Base-by-base conservation (phyloP, 2,888 invertebrate species). In the Zootermopsis nevadensis region DNA sequence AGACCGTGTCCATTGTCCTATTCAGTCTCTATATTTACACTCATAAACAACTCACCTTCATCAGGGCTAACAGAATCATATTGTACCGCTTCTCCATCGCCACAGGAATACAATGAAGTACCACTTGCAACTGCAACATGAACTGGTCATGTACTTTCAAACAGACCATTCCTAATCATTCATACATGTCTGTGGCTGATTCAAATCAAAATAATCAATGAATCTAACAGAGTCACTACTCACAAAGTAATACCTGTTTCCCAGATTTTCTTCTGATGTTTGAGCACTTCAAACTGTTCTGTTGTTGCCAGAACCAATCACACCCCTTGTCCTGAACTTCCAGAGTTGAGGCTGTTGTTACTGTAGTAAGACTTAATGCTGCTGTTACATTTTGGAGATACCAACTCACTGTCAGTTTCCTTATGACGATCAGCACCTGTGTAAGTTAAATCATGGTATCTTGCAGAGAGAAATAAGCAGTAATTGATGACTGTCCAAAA, bases 211-310 rank as follows among this genome's bases (percentile, higher is more conserved):
- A 38, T n/a, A n/a, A n/a, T n/a, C n/a, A n/a, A n/a, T n/a, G n/a
- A n/a, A 55, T 55, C n/a, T 22, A 55, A 55, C n/a, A 24, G 22
- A 24, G 22, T n/a, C 60, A 10, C 10, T 60, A 77, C 83, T 83
- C 42, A 83, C 82, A 82, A 42, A 15, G 84, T 84, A 69, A 85
- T 99, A n/a, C 99, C 99, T 67, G 97, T 96, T 90, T 99, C 99
- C 97, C 99, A 98, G n/a, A 99, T 97, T 91, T 99, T 99, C 89
- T 99, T 99, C 88, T 99, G 97, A 89, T 99, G 99, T 90, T 99
- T 99, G 82, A 98, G 93, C 74, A 97, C 98, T 91, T 99, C 99
- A 87, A 99, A 95, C 87, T 98, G 98, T 89, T 98, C 98, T 93
- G 88, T 94, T 94, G n/a, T 93, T 93, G 33, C 66, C 60, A 27